phyloP scores from a whole-genome alignment of 2,797 vertebrate species.

The Parotocinclus haroldoi region DNA sequence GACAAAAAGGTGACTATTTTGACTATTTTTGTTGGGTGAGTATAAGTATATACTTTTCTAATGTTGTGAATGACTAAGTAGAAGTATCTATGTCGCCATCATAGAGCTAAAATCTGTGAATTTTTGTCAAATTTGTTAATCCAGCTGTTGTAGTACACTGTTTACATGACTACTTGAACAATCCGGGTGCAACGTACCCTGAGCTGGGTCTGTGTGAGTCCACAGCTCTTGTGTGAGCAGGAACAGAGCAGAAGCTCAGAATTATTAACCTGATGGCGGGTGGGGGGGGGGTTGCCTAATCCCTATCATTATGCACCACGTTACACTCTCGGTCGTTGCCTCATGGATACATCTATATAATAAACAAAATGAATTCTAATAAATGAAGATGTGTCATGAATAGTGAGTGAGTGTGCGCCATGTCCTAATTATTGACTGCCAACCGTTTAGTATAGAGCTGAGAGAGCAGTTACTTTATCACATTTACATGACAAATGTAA shows the following conservation, averaged over 20 bases:
- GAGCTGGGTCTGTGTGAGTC: slow-evolving; percentile 1
- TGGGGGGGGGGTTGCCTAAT: neutral
- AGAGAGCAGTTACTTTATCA: slow-evolving; percentile 30
- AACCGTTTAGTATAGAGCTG: neutral
- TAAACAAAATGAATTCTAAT: slow-evolving; percentile 22
- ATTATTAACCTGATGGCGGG: neutral
- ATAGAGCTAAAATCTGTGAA: too few relatives aligned
- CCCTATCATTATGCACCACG: slow-evolving; percentile 1
- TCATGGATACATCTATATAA: slow-evolving; percentile 6
- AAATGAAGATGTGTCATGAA: slow-evolving; percentile 23
- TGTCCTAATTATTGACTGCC: neutral
- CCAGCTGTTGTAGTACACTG: too few relatives aligned
- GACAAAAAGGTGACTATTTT: too few relatives aligned
- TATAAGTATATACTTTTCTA: too few relatives aligned
- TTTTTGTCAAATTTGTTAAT: too few relatives aligned
- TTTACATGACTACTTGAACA: too few relatives aligned
- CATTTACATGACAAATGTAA: slow-evolving; percentile 35
- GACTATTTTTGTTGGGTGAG: too few relatives aligned
- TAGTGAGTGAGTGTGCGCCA: slow-evolving; percentile 9
- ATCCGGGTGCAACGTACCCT: slow-evolving; percentile 16
- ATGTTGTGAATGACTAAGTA: too few relatives aligned
- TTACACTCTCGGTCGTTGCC: slow-evolving; percentile 30
- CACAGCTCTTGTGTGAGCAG: slow-evolving; percentile 11
- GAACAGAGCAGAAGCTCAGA: neutral
- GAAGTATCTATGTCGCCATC: too few relatives aligned